Base-by-base conservation (phyloP, 2,797 vertebrate species). In the Falco novaeseelandiae region DNA sequence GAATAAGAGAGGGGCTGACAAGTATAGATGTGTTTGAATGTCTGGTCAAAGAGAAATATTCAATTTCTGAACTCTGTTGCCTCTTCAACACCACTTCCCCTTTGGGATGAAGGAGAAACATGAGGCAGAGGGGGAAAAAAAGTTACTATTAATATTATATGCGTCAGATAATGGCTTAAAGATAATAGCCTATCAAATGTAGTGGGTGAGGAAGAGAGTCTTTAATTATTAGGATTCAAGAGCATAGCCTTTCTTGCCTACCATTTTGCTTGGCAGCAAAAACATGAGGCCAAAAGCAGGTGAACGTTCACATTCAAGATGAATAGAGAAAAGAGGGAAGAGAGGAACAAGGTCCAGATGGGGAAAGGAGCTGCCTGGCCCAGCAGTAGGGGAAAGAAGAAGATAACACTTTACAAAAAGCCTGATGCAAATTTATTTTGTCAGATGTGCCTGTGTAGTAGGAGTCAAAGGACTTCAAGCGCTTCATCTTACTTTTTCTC, bases 401-500 rank as follows among this genome's bases (percentile, higher is more conserved):
- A 83, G 48, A 73, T 59, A 89, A 83, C 32, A 70, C 19, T 77
- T 78, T 61, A 51, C 36, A 84, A 84, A 93, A 92, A 54, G 32
- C 9, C 42, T 89, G 77, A 70, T 4, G 1, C 52, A 94, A 73
- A 87, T 80, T 82, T 93, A 14, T 90, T 94, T 73, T 96, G 74
- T 93, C 90, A 89, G 36, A 63, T 85, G 57, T 91, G 34, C 14
- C 32, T 91, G 69, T 69, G 42, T 61, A 76, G 84, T 49, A 92
- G 30, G 66, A 93, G 93, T 83, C 52, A 90, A 89, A 93, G 59
- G 49, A 92, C 87, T 67, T 85, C 32, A 89, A 92, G 52, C 14
- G 19, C 29, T 93, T 89, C 10, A 40, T 79, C 48, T 63, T 84
- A 63, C 26, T 69, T 84, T 90, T 69, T 79, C 55, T 77, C 5